These are phyloP conservation scores for Macaca mulatta DNA, from an alignment of 2,113 vertebrate species.

Conservation along the genomic window DNA sequence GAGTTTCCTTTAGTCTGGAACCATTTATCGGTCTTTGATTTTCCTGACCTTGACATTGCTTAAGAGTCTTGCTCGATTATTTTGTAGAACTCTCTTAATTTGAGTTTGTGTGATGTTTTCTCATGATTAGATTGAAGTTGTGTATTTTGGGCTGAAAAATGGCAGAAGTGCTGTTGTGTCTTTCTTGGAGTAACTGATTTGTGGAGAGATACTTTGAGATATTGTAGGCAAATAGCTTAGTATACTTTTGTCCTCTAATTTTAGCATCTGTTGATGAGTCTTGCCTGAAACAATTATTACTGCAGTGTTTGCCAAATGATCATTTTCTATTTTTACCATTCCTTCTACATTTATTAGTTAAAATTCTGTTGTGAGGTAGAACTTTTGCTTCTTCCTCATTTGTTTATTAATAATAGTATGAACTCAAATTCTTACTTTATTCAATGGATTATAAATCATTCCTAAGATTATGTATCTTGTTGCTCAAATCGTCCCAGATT, in stretches of 20 bases:
- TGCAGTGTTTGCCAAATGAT: not conserved
- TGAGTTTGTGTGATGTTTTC: not conserved
- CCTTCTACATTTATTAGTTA: not conserved
- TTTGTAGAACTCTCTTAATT: not conserved
- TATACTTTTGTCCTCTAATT: slow-evolving; percentile 15
- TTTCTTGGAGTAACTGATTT: not conserved
- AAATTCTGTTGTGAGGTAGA: not conserved
- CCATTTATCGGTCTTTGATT: not conserved
- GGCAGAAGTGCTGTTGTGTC: not conserved
- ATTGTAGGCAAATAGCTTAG: not conserved
- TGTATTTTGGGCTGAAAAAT: not conserved
- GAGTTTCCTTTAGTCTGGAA: not conserved
- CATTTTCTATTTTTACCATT: slow-evolving; percentile 27
- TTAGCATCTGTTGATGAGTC: not conserved
- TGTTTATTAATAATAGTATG: slow-evolving; percentile 1
- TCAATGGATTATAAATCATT: slow-evolving; percentile 10
- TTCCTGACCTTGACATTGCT: not conserved
- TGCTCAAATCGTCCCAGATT: not conserved
- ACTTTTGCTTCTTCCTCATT: not conserved
- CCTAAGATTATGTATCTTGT: slow-evolving; percentile 19
- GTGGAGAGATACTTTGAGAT: slow-evolving; percentile 2
- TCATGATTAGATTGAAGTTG: not conserved
- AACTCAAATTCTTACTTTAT: slow-evolving; percentile 12
- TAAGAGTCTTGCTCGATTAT: not conserved
- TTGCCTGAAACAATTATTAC: slow-evolving; percentile 9